These are phyloP conservation scores for Tricholaema leucomelas DNA, from an alignment of 2,113 vertebrate genomes.

Conservation along the genomic window DNA sequence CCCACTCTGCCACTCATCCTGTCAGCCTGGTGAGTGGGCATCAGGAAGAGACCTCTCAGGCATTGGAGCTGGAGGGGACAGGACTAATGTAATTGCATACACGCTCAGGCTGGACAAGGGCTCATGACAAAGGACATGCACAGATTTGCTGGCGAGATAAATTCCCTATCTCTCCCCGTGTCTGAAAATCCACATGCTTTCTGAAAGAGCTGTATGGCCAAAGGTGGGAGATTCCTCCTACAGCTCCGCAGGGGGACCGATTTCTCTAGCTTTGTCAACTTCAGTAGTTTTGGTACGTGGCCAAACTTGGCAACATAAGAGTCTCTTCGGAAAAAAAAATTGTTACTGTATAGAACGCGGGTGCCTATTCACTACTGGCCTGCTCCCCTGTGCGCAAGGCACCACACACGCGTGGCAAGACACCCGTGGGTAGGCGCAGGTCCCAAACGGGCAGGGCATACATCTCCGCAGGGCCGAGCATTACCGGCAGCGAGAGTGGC, in stretches of 20 bases:
- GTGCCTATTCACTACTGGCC: not conserved
- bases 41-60: not conserved
- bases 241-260: not conserved
- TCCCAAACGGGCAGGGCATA: not conserved
- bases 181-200: fast-evolving
- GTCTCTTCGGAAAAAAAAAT: fast-evolving
- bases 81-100: fast-evolving
- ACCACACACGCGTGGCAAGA: not conserved
- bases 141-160: not conserved
- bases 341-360: no score
- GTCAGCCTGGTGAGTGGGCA: fast-evolving
- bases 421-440: not conserved
- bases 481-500: not conserved
- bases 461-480: not conserved
- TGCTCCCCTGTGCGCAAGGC: not conserved
- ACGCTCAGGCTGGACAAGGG: not conserved
- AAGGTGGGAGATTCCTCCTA: fast-evolving
- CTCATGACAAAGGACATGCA: fast-evolving
- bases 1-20: not conserved
- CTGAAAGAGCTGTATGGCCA: fast-evolving
- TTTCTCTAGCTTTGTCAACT: not conserved
- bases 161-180: not conserved
- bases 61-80: not conserved
- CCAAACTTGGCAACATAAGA: not conserved
- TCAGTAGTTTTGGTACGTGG: fast-evolving